These are phyloP conservation scores for Gymnopithys bicolor DNA, from an alignment of 2,797 vertebrate species.

Conservation along the genomic window DNA sequence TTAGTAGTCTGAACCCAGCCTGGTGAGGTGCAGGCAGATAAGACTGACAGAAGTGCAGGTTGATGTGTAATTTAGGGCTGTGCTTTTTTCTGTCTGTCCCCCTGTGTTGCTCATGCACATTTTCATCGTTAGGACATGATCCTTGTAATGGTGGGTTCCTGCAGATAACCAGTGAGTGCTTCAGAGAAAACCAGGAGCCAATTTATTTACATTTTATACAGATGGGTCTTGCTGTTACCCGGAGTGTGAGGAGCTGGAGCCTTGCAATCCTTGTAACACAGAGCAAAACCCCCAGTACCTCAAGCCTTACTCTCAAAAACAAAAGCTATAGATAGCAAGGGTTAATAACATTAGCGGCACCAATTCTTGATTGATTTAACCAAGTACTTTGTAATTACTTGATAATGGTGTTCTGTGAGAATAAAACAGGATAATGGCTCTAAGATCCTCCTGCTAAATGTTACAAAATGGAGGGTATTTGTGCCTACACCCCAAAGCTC, in stretches of 20 bases:
- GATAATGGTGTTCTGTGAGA: background rate
- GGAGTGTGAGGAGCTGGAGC: background rate
- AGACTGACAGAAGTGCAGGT: background rate
- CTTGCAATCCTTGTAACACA: background rate
- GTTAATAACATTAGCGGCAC: background rate
- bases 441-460: background rate
- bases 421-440: background rate
- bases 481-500: background rate
- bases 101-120: background rate
- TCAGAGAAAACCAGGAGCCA: background rate
- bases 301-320: background rate
- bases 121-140: background rate
- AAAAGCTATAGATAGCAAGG: background rate
- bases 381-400: background rate
- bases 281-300: background rate
- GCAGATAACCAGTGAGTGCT: accelerated
- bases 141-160: background rate
- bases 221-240: background rate
- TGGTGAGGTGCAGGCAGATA: background rate
- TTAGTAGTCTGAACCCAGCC: background rate
- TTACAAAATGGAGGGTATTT: background rate
- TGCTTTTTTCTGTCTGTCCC: background rate
- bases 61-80: background rate
- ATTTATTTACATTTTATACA: background rate
- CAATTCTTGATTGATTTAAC: background rate